Evolutionary conservation across 1,140 invertebrate species (phyloP).

Genomic region (Psilanteris sp.): DNA sequence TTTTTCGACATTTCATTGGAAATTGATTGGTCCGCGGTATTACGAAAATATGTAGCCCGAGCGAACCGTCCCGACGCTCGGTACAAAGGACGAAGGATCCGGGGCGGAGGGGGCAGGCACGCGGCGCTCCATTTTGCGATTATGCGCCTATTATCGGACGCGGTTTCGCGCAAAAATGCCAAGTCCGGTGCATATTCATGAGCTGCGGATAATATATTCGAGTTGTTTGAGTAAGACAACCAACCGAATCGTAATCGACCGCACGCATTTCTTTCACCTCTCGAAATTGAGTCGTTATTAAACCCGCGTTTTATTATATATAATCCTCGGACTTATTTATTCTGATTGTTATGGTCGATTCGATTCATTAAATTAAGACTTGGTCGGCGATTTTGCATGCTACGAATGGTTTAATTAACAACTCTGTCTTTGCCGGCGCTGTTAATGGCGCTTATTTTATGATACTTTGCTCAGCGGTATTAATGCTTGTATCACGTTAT

Average conservation of each 20-base stretch:
- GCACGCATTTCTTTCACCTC: constrained; percentile 31
- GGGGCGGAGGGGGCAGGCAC: no score
- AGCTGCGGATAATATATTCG: constrained; percentile 49
- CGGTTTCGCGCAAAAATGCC: constrained; percentile 30
- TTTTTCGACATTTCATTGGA: constrained; percentile 20
- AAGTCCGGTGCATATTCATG: constrained; percentile 54
- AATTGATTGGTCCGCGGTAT: constrained; percentile 38
- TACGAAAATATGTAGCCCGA: constrained; percentile 48
- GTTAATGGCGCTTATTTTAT: constrained; percentile 41
- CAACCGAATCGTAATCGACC: constrained; percentile 29
- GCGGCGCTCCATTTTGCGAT: no score
- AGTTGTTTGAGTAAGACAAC: constrained; percentile 24
- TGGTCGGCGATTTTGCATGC: constrained; percentile 2
- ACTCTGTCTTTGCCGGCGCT: not conserved
- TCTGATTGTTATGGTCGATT: constrained; percentile 45
- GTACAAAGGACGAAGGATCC: constrained; percentile 14
- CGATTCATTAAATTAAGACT: constrained; percentile 37
- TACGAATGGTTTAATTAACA: constrained; percentile 36
- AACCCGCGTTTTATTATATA: constrained; percentile 36
- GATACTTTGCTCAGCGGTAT: constrained; percentile 3
- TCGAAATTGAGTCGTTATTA: constrained; percentile 55
- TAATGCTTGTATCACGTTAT: constrained; percentile 7
- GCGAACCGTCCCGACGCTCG: constrained; percentile 29
- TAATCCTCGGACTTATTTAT: constrained; percentile 28
- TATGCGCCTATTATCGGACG: constrained; percentile 48